A percentile compares a stretch with the other conserved stretches of the same genome.
phyloP scores from a whole-genome alignment of 2,888 invertebrate genomes.

The Apamea monoglypha region DNA sequence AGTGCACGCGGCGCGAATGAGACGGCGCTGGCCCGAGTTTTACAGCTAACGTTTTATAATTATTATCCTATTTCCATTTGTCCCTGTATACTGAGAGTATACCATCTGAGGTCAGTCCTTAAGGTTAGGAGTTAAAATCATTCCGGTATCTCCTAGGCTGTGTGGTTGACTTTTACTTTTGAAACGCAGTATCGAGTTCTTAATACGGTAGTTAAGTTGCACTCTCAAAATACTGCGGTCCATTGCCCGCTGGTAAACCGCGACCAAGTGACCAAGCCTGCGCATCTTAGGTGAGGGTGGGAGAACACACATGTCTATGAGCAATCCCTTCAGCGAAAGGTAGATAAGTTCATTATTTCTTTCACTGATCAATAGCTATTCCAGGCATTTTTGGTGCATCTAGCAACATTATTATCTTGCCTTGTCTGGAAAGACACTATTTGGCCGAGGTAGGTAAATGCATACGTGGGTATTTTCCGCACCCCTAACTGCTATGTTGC shows the following conservation, averaged over 20 bases:
- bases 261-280: neutral
- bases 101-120: neutral
- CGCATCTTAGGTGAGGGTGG: neutral
- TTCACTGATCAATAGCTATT: constrained; percentile 1
- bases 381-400: neutral
- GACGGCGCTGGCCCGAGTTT: constrained; percentile 66
- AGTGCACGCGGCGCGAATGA: constrained; percentile 39
- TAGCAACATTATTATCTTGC: neutral
- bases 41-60: neutral
- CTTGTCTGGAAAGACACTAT: constrained; percentile 1
- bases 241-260: neutral
- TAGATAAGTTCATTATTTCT: neutral
- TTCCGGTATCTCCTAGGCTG: neutral
- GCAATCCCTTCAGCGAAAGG: neutral
- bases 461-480: neutral
- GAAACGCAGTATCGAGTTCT: neutral
- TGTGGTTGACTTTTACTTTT: neutral
- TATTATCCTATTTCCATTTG: constrained; percentile 88
- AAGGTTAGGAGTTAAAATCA: neutral
- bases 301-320: neutral
- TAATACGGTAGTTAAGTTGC: neutral
- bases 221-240: constrained; percentile 4
- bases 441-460: neutral
- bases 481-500: neutral
- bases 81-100: neutral